phyloP scores from a whole-genome alignment of 2,888 invertebrate species.

The Lasioglossum calceatum region DNA sequence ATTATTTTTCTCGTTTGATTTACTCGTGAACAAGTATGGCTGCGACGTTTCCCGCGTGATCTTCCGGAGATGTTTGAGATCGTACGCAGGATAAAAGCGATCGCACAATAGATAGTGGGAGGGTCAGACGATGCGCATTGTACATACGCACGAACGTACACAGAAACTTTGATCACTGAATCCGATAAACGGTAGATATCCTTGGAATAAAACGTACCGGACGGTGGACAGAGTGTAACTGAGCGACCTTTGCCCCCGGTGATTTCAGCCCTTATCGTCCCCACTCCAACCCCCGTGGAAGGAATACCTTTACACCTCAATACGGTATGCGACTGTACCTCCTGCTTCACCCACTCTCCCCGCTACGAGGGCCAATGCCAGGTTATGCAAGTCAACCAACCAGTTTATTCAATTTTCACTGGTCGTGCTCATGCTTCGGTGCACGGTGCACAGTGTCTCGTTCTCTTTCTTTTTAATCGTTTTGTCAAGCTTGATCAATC shows the following conservation, averaged over 20 bases:
- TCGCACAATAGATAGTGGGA: not conserved
- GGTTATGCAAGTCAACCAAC: conserved; percentile 19
- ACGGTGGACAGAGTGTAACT: conserved; percentile 79
- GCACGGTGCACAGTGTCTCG: not conserved
- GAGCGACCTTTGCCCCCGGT: conserved; percentile 80
- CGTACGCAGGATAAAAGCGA: not conserved
- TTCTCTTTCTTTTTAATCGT: not conserved
- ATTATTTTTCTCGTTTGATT: not conserved
- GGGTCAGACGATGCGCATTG: not conserved
- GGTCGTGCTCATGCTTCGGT: not conserved
- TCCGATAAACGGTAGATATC: conserved; percentile 34
- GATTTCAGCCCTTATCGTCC: conserved; percentile 81
- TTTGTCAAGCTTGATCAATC: not conserved
- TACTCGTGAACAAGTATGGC: not conserved
- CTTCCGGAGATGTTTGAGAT: not conserved
- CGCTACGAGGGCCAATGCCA: conserved; percentile 35
- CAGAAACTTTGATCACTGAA: conserved; percentile 13
- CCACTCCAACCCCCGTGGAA: conserved; percentile 67
- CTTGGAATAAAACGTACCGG: conserved; percentile 65
- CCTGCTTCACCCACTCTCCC: conserved; percentile 25
- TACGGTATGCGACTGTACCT: conserved; percentile 52
- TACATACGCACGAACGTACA: not conserved
- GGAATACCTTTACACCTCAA: conserved; percentile 69
- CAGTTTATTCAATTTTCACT: conserved; percentile 3
- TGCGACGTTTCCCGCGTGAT: conserved; percentile 15